phyloP scores from a whole-genome alignment of 1,140 invertebrate genomes.

The Monochamus saltuarius region DNA sequence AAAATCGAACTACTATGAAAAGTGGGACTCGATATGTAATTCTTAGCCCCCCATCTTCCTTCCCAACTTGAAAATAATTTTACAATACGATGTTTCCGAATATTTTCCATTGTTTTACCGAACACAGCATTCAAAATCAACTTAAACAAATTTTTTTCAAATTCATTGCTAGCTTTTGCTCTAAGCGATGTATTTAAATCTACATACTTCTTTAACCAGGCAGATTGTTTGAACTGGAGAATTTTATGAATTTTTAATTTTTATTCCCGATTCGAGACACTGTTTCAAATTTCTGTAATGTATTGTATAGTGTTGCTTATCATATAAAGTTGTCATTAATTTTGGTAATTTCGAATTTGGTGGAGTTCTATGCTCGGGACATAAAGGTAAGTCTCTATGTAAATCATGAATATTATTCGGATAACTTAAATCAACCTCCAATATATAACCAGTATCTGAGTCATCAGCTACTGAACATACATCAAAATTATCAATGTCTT shows the following conservation, averaged over 20 bases:
- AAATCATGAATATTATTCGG: background rate
- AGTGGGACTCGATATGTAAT: slow-evolving; percentile 18
- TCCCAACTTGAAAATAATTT: too few species aligned
- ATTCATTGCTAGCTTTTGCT: slow-evolving; percentile 45
- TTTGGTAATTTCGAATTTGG: slow-evolving; percentile 43
- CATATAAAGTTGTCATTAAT: slow-evolving; percentile 43
- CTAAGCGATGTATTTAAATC: slow-evolving; percentile 48
- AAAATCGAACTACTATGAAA: slow-evolving; percentile 42
- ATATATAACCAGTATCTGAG: background rate
- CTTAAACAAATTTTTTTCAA: slow-evolving; percentile 51
- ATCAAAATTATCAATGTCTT: background rate
- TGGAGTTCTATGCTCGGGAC: slow-evolving; percentile 40
- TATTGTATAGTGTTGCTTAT: slow-evolving; percentile 46
- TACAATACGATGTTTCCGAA: too few species aligned
- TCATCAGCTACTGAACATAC: background rate
- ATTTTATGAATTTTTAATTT: slow-evolving; percentile 16
- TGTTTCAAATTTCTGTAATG: slow-evolving; percentile 41
- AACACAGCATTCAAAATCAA: slow-evolving; percentile 35
- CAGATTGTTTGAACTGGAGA: slow-evolving; percentile 48
- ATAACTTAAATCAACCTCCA: slow-evolving; percentile 4
- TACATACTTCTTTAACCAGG: slow-evolving; percentile 49
- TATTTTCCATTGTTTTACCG: too few species aligned
- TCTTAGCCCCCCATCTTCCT: too few species aligned
- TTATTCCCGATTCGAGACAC: background rate
- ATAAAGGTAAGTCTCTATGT: slow-evolving; percentile 38